Conservation (phyloP, 2,888 invertebrate genomes). For the Cantharis rufa region DNA sequence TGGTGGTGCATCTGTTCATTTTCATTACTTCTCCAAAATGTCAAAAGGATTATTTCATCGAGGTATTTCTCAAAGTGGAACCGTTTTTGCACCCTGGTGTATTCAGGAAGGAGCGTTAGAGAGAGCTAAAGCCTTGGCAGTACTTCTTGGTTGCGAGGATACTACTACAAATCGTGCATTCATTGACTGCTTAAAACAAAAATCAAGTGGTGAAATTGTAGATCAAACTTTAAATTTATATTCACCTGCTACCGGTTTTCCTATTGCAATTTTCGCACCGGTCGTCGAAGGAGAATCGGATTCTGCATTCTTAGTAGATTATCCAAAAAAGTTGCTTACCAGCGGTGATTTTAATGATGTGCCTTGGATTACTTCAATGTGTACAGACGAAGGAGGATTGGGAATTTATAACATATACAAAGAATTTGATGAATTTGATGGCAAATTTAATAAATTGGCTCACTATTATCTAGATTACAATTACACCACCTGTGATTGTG, state of each 20-base stretch:
- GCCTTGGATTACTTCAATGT: slow-evolving; percentile 70
- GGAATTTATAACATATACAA: background rate
- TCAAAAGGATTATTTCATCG: slow-evolving; percentile 59
- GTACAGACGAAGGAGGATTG: slow-evolving; percentile 74
- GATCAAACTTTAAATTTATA: background rate
- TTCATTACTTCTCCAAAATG: slow-evolving; percentile 67
- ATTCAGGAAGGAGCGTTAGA: slow-evolving; percentile 59
- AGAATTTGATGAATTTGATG: background rate
- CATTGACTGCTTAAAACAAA: slow-evolving; percentile 63
- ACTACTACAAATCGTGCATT: slow-evolving; percentile 56
- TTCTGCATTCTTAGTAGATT: slow-evolving; percentile 67
- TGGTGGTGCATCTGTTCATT: slow-evolving; percentile 72
- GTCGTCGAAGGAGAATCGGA: slow-evolving; percentile 46
- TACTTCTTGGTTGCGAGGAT: slow-evolving; percentile 64
- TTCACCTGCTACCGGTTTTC: background rate
- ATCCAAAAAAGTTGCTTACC: slow-evolving; percentile 65
- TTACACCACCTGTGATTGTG: background rate
- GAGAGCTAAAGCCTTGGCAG: slow-evolving; percentile 63
- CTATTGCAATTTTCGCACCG: background rate
- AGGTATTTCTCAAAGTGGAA: slow-evolving; percentile 70
- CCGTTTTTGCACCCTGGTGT: slow-evolving; percentile 61
- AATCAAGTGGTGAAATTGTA: background rate
- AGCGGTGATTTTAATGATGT: slow-evolving; percentile 64
- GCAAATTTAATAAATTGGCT: background rate
- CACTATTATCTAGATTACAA: background rate